phyloP scores from a whole-genome alignment of 2,113 vertebrate genomes.

The Passer montanus region DNA sequence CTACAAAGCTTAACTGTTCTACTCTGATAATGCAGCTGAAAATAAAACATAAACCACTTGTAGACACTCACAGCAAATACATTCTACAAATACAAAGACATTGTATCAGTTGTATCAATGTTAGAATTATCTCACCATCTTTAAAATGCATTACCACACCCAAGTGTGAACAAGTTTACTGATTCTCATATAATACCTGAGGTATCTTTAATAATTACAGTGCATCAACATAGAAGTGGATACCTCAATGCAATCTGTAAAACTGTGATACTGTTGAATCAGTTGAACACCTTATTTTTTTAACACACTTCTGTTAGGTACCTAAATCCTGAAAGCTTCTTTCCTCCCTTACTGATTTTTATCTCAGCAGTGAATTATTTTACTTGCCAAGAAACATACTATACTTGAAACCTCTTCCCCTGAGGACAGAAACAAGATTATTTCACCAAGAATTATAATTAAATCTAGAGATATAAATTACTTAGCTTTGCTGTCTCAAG shows the following conservation, averaged over 20 bases:
- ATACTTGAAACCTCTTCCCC: conserved; percentile 21
- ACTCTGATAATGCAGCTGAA: neutral
- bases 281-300: neutral
- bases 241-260: neutral
- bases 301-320: neutral
- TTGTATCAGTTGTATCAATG: neutral
- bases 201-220: neutral
- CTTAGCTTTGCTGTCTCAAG: conserved; percentile 19
- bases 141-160: neutral
- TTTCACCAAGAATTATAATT: conserved; percentile 55
- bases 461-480: conserved; percentile 50
- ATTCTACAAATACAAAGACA: neutral
- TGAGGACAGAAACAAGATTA: conserved; percentile 19
- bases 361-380: conserved; percentile 37
- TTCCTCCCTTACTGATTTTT: conserved; percentile 36
- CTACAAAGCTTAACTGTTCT: neutral
- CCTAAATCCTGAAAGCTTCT: neutral
- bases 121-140: neutral
- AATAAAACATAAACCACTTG: neutral
- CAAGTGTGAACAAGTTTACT: neutral
- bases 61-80: neutral
- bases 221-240: neutral
- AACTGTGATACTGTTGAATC: neutral
- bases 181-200: neutral
- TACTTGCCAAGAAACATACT: conserved; percentile 26